A percentile compares a stretch with the other conserved stretches of the same genome.
Conservation (phyloP, 2,888 invertebrate species). For the Brenthis daphne region DNA sequence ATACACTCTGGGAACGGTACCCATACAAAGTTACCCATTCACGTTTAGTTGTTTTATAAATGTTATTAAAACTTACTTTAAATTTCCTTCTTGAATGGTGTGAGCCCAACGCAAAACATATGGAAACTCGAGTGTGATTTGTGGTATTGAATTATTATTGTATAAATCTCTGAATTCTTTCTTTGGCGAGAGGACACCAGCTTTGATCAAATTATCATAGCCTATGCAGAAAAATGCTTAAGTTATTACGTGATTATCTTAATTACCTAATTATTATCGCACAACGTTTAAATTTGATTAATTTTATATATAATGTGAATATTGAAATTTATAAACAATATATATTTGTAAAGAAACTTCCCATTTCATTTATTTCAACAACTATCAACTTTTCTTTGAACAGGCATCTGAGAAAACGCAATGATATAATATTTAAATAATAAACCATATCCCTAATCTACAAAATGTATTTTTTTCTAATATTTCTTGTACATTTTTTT, state of each 20-base stretch:
- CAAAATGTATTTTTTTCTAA: too few relatives aligned
- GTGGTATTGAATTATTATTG: conserved; percentile 43
- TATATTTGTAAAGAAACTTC: too few relatives aligned
- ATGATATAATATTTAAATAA: too few relatives aligned
- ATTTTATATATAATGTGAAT: background rate
- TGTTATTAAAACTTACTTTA: conserved; percentile 41
- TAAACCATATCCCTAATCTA: too few relatives aligned
- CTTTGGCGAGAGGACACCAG: conserved; percentile 43
- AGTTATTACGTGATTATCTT: too few relatives aligned
- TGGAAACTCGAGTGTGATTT: conserved; percentile 49
- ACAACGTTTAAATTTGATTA: too few relatives aligned
- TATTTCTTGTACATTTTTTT: too few relatives aligned
- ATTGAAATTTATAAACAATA: background rate
- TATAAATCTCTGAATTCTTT: conserved; percentile 49
- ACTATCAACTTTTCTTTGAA: too few relatives aligned
- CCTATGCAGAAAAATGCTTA: conserved; percentile 40
- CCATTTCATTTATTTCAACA: too few relatives aligned
- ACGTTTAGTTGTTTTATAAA: background rate
- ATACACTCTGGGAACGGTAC: too few relatives aligned
- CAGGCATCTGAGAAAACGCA: too few relatives aligned
- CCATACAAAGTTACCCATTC: background rate
- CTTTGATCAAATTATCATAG: conserved; percentile 45
- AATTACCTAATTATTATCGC: too few relatives aligned
- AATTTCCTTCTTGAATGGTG: conserved; percentile 48
- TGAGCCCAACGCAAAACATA: conserved; percentile 51